A percentile compares a stretch with the other conserved stretches of the same genome.
These are phyloP conservation scores for Dromaius novaehollandiae DNA, from an alignment of 2,113 vertebrate genomes.

Conservation along the genomic window DNA sequence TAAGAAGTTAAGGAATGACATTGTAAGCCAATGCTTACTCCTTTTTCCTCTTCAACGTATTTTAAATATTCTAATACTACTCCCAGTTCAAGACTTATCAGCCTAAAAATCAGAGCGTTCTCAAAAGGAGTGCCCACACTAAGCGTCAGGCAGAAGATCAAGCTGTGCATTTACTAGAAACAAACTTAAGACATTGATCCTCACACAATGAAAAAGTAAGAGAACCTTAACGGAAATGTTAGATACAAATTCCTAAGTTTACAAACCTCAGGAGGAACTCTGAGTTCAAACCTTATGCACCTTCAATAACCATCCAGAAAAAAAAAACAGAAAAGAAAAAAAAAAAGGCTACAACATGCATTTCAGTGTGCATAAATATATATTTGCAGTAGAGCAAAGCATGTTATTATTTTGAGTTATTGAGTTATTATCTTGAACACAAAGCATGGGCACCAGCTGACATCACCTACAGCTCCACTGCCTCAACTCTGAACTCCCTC, in stretches of 20 bases:
- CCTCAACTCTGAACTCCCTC: background rate
- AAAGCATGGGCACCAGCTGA: background rate
- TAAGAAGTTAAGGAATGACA: constrained; percentile 2
- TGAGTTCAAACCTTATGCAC: background rate
- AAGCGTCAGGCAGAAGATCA: background rate
- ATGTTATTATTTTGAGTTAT: too few relatives aligned
- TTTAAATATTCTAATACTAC: background rate
- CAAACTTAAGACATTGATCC: background rate
- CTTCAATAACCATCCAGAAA: background rate
- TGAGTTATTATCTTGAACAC: background rate
- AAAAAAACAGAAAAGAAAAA: background rate
- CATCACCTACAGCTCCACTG: background rate
- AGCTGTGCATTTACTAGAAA: background rate
- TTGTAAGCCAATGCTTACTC: background rate
- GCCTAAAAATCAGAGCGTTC: background rate
- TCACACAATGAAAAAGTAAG: background rate
- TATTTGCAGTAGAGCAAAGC: background rate
- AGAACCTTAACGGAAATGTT: background rate
- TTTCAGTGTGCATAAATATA: background rate
- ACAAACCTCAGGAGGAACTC: background rate
- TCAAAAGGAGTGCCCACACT: background rate
- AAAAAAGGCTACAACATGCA: accelerated
- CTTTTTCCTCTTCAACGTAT: background rate
- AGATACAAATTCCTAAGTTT: background rate
- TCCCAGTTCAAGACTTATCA: background rate